These are phyloP conservation scores for Hoplostethus mediterraneus DNA, from an alignment of 2,797 vertebrate genomes.

Conservation along the genomic window DNA sequence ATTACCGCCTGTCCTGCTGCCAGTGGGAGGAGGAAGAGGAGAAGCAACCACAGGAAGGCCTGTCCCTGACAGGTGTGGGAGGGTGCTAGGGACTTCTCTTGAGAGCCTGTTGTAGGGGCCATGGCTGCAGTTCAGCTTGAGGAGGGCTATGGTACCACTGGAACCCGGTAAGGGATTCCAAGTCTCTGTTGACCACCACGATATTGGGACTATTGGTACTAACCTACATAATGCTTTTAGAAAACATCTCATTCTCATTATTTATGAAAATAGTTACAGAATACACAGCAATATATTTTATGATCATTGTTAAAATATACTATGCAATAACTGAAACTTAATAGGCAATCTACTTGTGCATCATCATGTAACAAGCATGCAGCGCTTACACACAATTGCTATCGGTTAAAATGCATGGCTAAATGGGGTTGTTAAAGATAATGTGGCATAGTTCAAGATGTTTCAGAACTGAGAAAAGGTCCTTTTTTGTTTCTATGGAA, in stretches of 20 bases:
- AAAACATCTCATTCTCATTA: background rate
- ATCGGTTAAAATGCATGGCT: background rate
- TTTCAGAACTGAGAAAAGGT: too few relatives aligned
- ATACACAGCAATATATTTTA: too few relatives aligned
- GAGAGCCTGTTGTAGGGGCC: slow-evolving; percentile 41
- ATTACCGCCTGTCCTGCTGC: slow-evolving; percentile 86
- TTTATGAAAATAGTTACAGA: too few relatives aligned
- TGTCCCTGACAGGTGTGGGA: slow-evolving; percentile 72
- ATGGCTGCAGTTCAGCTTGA: slow-evolving; percentile 39
- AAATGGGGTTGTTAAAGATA: background rate
- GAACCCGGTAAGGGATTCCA: slow-evolving; percentile 26
- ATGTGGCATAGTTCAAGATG: background rate
- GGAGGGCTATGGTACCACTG: slow-evolving; percentile 16
- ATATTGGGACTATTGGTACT: slow-evolving; percentile 5
- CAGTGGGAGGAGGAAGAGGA: slow-evolving; percentile 78
- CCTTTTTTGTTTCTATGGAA: too few relatives aligned
- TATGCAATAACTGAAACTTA: too few relatives aligned
- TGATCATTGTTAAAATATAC: too few relatives aligned
- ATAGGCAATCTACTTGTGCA: background rate
- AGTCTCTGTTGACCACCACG: slow-evolving; percentile 3
- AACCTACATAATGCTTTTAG: background rate
- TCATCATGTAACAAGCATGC: background rate
- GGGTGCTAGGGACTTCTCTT: slow-evolving; percentile 56
- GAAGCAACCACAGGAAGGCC: slow-evolving; percentile 65
- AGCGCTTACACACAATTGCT: background rate